Evolutionary conservation across 2,113 vertebrate genomes (phyloP).

Genomic region (Hirundichthys speculiger): DNA sequence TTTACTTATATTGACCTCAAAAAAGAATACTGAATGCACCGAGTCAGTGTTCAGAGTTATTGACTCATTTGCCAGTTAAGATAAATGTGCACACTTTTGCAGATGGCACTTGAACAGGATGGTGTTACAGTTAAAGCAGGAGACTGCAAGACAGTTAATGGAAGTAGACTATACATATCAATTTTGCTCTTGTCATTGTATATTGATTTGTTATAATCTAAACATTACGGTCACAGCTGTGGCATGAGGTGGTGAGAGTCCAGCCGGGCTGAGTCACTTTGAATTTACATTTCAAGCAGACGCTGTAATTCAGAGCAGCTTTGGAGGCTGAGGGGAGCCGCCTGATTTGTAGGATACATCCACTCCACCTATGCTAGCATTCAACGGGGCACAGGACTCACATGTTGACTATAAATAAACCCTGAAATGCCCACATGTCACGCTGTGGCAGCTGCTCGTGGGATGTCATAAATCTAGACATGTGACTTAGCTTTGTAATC

Average conservation of each 20-base stretch:
- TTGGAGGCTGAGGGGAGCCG: constrained; percentile 3
- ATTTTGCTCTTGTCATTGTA: constrained; percentile 33
- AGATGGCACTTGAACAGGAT: background rate
- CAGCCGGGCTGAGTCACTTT: constrained; percentile 39
- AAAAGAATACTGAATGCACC: background rate
- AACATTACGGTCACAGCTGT: constrained; percentile 35
- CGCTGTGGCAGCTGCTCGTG: constrained; percentile 38
- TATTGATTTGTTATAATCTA: constrained; percentile 40
- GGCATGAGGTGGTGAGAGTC: constrained; percentile 16
- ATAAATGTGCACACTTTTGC: constrained; percentile 14
- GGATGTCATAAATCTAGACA: constrained; percentile 42
- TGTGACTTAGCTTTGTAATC: constrained; percentile 53
- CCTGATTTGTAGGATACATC: constrained; percentile 9
- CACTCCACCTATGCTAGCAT: constrained; percentile 2
- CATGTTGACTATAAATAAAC: constrained; percentile 48
- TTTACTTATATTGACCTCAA: background rate
- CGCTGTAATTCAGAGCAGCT: constrained; percentile 30
- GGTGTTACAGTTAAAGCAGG: too few species aligned
- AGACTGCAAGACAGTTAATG: constrained; percentile 18
- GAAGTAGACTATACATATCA: constrained; percentile 55
- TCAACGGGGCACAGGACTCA: constrained; percentile 33
- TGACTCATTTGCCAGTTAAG: constrained; percentile 5
- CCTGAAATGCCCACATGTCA: constrained; percentile 23
- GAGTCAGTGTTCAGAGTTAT: background rate
- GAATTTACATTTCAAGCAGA: constrained; percentile 55